Evolutionary conservation across 1,140 invertebrate species (phyloP).

Genomic region (Zeugodacus cucurbitae): DNA sequence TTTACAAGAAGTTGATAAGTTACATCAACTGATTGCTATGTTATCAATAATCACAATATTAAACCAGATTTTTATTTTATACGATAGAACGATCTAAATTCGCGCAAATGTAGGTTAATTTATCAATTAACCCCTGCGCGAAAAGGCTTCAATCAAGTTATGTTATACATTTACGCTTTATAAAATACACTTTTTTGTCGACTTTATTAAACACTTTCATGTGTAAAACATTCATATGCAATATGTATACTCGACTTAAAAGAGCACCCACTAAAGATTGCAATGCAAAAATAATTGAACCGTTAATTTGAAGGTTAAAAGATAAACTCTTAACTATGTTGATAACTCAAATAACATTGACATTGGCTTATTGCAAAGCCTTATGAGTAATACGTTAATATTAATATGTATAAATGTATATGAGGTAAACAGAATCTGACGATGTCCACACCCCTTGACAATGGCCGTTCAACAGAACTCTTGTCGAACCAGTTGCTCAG

Average conservation of each 20-base stretch:
- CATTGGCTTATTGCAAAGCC: not conserved
- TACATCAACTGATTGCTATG: no score
- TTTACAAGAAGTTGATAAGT: no score
- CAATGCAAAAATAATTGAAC: not conserved
- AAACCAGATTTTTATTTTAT: no score
- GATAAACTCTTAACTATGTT: not conserved
- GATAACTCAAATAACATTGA: conserved; percentile 19
- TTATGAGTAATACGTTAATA: not conserved
- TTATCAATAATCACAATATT: no score
- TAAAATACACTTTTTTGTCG: no score
- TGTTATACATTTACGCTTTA: no score
- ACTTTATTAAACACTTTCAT: not conserved
- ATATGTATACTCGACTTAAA: not conserved
- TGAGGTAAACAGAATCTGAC: not conserved
- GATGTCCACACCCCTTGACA: not conserved
- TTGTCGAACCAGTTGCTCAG: not conserved
- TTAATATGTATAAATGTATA: no score
- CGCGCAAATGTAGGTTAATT: no score
- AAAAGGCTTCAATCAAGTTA: no score
- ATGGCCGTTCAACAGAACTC: not conserved
- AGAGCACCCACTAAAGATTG: not conserved
- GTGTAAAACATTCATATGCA: not conserved
- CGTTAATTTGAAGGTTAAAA: conserved; percentile 11
- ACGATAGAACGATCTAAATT: no score
- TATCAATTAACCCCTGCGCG: no score